A percentile compares a stretch with the other conserved stretches of the same genome.
These are phyloP conservation scores for Tragopan temminckii DNA, from an alignment of 2,797 vertebrate genomes.

Conservation along the genomic window DNA sequence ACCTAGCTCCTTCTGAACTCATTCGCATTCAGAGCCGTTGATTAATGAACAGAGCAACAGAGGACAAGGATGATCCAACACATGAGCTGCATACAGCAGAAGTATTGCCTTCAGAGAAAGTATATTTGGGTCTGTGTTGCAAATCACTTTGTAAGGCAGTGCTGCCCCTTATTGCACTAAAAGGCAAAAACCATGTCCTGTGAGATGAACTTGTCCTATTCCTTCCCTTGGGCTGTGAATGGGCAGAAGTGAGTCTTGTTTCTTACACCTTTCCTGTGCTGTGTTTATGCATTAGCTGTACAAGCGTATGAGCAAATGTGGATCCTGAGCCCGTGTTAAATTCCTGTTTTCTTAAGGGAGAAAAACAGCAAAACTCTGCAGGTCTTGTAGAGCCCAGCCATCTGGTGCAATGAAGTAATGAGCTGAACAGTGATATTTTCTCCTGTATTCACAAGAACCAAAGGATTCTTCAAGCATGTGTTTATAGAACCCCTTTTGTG, in stretches of 20 bases:
- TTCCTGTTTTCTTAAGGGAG: background rate
- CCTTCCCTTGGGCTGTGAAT: background rate
- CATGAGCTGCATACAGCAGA: background rate
- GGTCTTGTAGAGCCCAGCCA: background rate
- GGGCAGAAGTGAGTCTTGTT: background rate
- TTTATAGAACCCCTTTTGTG: background rate
- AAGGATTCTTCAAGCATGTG: background rate
- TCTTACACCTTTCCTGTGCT: too few species aligned
- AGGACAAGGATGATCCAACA: slow-evolving; percentile 15
- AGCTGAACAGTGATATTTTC: background rate
- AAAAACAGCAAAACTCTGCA: background rate
- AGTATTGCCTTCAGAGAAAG: background rate
- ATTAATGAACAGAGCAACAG: slow-evolving; percentile 43
- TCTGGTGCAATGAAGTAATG: fast-evolving
- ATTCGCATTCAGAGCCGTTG: slow-evolving; percentile 61
- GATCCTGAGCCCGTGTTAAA: background rate
- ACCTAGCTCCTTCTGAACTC: slow-evolving; percentile 59
- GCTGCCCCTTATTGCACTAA: background rate
- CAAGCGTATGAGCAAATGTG: fast-evolving
- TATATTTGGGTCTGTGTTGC: fast-evolving
- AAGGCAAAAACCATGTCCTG: background rate
- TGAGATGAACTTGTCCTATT: background rate
- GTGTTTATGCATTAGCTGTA: background rate
- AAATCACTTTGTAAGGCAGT: background rate
- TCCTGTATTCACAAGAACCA: background rate